Evolutionary conservation across 2,113 vertebrate genomes (phyloP).

Genomic region (Aix galericulata): DNA sequence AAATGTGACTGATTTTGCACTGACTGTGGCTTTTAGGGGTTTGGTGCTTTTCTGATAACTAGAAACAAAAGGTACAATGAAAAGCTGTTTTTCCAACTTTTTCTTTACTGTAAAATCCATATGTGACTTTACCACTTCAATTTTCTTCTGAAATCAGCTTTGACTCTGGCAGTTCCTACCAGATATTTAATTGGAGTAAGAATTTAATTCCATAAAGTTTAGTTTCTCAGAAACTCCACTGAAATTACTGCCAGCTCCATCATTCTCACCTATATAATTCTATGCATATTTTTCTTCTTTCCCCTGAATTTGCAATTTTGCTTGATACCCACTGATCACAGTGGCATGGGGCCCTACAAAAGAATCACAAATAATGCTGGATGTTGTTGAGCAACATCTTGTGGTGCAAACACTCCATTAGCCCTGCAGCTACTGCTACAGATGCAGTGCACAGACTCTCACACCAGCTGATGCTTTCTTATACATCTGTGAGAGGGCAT

Average conservation of each 20-base stretch:
- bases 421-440: background rate
- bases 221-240: background rate
- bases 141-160: background rate
- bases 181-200: background rate
- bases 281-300: background rate
- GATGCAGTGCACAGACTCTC: rapidly evolving
- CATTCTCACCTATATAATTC: background rate
- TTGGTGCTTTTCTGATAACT: background rate
- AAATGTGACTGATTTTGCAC: background rate
- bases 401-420: background rate
- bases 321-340: background rate
- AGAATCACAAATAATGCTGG: background rate
- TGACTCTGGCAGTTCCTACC: background rate
- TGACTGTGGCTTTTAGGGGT: background rate
- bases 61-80: background rate
- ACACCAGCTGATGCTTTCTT: background rate
- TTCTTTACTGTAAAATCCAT: background rate
- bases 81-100: background rate
- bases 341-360: background rate
- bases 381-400: background rate
- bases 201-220: background rate
- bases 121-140: background rate
- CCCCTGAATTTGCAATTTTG: background rate
- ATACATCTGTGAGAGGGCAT: background rate
- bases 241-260: background rate